Percentiles rank a stretch among this genome's conserved stretches.
These are phyloP conservation scores for Platyscapa corneri DNA, from an alignment of 1,140 invertebrate genomes.

Conservation along the genomic window DNA sequence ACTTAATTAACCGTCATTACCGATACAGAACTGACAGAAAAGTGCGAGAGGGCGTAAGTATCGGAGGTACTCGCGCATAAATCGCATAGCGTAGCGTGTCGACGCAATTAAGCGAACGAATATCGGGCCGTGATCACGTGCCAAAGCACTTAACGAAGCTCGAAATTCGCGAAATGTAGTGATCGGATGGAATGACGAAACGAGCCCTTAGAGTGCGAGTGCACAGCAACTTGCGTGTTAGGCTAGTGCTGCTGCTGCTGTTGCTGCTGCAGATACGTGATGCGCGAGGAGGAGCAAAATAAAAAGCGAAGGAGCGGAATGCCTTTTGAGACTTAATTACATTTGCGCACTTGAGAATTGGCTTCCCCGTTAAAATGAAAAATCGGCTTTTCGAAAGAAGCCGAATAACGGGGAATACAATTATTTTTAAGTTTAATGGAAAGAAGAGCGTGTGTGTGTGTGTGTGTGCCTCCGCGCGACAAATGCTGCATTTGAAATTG, in stretches of 20 bases:
- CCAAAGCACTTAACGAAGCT: constrained; percentile 38
- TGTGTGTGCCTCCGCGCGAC: no score
- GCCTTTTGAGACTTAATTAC: constrained; percentile 9
- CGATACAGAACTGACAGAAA: constrained; percentile 17
- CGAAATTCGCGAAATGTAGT: constrained; percentile 49
- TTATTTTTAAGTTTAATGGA: no score
- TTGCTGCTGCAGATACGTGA: not conserved
- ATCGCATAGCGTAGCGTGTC: constrained; percentile 43
- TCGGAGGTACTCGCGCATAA: constrained; percentile 7
- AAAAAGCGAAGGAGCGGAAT: not conserved
- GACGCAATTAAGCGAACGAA: constrained; percentile 45
- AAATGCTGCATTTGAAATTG: no score
- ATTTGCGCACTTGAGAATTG: not conserved
- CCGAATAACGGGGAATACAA: no score
- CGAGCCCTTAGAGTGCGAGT: not conserved
- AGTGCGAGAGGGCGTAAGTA: constrained; percentile 1
- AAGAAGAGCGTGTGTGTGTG: no score
- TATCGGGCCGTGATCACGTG: constrained; percentile 34
- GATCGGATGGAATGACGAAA: constrained; percentile 42
- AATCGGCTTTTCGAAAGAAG: no score
- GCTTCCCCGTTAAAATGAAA: not conserved
- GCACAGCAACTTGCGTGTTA: not conserved
- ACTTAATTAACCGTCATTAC: constrained; percentile 23
- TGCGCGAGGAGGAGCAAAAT: not conserved
- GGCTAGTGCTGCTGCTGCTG: no score